These are phyloP conservation scores for Ornithoptera alexandrae DNA, from an alignment of 2,888 invertebrate species.

Conservation along the genomic window DNA sequence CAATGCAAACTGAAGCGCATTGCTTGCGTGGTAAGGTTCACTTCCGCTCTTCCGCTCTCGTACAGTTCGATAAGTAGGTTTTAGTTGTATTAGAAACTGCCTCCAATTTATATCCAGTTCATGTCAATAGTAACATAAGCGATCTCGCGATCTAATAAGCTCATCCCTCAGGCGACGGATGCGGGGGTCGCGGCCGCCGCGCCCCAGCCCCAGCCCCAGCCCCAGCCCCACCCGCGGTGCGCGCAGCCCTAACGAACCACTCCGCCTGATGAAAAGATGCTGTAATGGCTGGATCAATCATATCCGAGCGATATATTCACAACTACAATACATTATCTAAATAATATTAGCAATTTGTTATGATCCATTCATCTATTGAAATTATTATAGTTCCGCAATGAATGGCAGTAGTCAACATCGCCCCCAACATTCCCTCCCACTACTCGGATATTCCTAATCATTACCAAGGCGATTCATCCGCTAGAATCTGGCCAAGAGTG, in stretches of 20 bases:
- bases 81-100: not conserved
- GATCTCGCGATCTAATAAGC: conserved; percentile 13
- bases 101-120: not conserved
- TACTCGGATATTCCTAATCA: not conserved
- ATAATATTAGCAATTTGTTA: not conserved
- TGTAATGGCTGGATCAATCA: conserved; percentile 1
- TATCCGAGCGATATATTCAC: not conserved
- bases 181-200: not conserved
- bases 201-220: not conserved
- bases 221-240: not conserved
- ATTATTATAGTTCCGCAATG: not conserved
- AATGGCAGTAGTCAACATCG: not conserved
- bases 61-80: too few relatives aligned
- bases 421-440: not conserved
- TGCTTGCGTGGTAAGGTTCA: too few relatives aligned
- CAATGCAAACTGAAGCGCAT: too few relatives aligned
- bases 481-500: too few relatives aligned
- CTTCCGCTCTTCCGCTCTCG: too few relatives aligned
- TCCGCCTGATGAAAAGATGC: conserved; percentile 8
- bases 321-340: not conserved
- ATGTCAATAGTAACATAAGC: conserved; percentile 11
- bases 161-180: not conserved
- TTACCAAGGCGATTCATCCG: not conserved
- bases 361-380: too few relatives aligned
- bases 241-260: not conserved